Conservation (phyloP, 2,888 invertebrate genomes). For the Dinocampus coccinellae region DNA sequence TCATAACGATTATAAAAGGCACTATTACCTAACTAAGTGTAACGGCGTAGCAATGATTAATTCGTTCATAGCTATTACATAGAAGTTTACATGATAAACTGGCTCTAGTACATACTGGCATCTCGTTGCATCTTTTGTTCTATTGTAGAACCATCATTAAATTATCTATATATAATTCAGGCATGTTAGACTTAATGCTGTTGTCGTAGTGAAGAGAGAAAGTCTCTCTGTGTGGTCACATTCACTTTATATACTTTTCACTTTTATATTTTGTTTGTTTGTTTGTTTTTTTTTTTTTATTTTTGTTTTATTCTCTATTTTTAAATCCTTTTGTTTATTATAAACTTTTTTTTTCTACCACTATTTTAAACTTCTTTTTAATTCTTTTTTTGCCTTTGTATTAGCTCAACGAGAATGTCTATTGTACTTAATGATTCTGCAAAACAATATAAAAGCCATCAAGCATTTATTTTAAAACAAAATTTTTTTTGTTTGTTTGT, state of each 20-base stretch:
- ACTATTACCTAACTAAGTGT: conserved; percentile 59
- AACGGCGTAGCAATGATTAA: conserved; percentile 52
- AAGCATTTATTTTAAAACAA: no score
- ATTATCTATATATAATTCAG: conserved; percentile 36
- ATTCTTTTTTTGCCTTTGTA: conserved; percentile 4
- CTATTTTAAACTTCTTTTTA: neutral
- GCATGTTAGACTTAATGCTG: conserved; percentile 39
- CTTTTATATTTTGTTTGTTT: conserved; percentile 25
- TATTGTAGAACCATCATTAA: conserved; percentile 37
- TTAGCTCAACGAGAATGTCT: neutral
- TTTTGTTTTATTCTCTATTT: conserved; percentile 10
- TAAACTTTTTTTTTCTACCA: neutral
- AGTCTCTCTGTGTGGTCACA: conserved; percentile 20
- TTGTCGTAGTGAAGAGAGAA: conserved; percentile 38
- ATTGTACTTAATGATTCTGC: conserved; percentile 1
- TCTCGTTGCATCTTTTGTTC: conserved; percentile 51
- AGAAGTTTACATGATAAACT: conserved; percentile 60
- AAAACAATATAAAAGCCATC: conserved; percentile 27
- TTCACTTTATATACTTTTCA: conserved; percentile 20
- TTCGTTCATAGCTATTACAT: conserved; percentile 46
- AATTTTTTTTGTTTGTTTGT: no score
- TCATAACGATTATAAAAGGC: conserved; percentile 62
- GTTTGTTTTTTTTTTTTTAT: conserved; percentile 20
- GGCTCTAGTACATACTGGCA: conserved; percentile 66
- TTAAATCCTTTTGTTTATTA: neutral